phyloP scores from a whole-genome alignment of 1,140 invertebrate genomes.

The Dendroctonus ponderosae region DNA sequence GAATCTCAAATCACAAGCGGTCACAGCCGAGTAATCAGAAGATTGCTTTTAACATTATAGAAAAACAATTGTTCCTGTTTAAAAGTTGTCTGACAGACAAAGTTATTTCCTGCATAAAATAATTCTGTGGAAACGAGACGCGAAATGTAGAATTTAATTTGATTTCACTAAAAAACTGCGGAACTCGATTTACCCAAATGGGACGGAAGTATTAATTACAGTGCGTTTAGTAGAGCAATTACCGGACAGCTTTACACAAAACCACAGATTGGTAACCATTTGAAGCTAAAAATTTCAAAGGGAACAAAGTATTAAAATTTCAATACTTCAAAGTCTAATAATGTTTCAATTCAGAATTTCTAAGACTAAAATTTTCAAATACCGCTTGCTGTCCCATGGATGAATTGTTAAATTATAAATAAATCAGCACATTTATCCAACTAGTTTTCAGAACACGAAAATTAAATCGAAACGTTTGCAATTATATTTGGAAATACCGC shows the following conservation, averaged over 20 bases:
- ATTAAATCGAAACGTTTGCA: no score
- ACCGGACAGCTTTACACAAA: neutral
- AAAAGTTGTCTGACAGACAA: constrained; percentile 1
- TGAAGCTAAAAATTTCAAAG: no score
- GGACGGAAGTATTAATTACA: neutral
- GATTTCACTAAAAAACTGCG: neutral
- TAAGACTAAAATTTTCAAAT: no score
- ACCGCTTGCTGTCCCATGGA: no score
- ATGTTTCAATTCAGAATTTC: no score
- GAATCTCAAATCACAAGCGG: constrained; percentile 16
- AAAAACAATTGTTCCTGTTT: constrained; percentile 24
- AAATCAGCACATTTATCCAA: no score
- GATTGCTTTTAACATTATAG: constrained; percentile 23
- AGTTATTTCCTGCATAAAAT: constrained; percentile 22
- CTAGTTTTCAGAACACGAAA: no score
- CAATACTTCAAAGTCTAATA: no score
- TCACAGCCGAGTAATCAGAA: constrained; percentile 26
- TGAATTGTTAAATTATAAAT: no score
- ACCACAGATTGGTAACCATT: no score
- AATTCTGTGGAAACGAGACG: constrained; percentile 3
- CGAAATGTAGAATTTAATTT: neutral
- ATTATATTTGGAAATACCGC: no score
- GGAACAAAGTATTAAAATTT: no score
- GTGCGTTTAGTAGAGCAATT: neutral
- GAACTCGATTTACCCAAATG: neutral